phyloP scores from a whole-genome alignment of 2,113 vertebrate genomes.

The Meriones unguiculatus region DNA sequence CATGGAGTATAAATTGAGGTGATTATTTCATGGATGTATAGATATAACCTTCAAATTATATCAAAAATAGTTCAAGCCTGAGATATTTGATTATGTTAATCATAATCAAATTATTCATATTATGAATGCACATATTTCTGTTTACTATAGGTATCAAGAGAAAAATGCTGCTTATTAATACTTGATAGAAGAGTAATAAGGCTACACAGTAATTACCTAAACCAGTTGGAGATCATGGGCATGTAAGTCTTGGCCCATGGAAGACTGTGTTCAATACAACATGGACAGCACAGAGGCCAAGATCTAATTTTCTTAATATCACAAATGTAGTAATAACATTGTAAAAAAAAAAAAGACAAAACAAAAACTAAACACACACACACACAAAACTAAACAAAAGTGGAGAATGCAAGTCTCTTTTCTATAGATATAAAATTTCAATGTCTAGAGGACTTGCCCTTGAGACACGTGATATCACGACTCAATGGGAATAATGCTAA shows the following conservation, averaged over 20 bases:
- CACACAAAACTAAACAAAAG: not conserved
- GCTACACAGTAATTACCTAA: not conserved
- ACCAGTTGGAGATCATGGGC: not conserved
- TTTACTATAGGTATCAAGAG: not conserved
- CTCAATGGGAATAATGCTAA: not conserved
- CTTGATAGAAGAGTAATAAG: no score
- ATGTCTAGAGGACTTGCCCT: not conserved
- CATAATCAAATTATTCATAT: not conserved
- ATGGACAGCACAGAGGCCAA: not conserved
- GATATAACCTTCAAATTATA: not conserved
- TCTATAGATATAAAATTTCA: not conserved
- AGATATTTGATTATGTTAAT: not conserved
- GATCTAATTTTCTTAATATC: not conserved
- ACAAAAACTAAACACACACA: not conserved
- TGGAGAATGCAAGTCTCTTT: not conserved
- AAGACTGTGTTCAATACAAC: not conserved
- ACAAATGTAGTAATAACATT: not conserved
- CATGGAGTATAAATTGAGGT: not conserved
- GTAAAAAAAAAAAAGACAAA: not conserved
- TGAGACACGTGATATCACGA: not conserved
- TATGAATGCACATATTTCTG: not conserved
- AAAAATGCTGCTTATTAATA: not conserved
- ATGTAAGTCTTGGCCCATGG: not conserved
- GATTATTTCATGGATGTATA: not conserved
- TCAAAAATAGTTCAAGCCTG: not conserved